phyloP scores from a whole-genome alignment of 35 echinoderm and acorn worm species.

The Anneissia japonica region DNA sequence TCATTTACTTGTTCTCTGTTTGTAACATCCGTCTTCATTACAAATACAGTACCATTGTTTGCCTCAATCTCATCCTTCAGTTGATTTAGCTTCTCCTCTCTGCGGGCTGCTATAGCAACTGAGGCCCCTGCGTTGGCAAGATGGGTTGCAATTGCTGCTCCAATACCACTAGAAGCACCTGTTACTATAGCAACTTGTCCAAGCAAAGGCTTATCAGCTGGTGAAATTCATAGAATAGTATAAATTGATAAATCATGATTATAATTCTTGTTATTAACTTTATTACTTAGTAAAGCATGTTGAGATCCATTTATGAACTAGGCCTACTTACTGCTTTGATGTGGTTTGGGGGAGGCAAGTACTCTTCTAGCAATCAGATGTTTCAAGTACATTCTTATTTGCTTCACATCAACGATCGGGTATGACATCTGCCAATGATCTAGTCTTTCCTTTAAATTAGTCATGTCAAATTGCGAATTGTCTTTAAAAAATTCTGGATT shows the following conservation, averaged over 20 bases:
- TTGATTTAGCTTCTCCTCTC: slow-evolving; percentile 42
- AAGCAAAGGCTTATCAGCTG: neutral
- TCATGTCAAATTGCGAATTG: neutral
- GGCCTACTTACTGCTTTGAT: neutral
- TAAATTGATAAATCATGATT: too few species aligned
- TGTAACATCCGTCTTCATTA: slow-evolving; percentile 59
- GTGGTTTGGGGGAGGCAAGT: slow-evolving; percentile 3
- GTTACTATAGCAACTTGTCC: slow-evolving; percentile 65
- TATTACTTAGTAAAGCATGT: too few species aligned
- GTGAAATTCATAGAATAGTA: too few species aligned
- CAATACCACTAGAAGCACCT: slow-evolving; percentile 63
- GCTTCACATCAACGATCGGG: slow-evolving; percentile 18
- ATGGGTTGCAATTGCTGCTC: slow-evolving; percentile 48
- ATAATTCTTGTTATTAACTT: too few species aligned
- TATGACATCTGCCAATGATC: slow-evolving; percentile 1
- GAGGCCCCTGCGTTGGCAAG: slow-evolving; percentile 54
- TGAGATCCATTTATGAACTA: too few species aligned
- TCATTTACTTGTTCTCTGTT: slow-evolving; percentile 57
- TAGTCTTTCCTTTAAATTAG: neutral
- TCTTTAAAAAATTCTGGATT: slow-evolving; percentile 32
- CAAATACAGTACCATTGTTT: slow-evolving; percentile 34
- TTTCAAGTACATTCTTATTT: slow-evolving; percentile 16
- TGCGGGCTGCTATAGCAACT: slow-evolving; percentile 46
- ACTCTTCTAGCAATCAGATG: slow-evolving; percentile 29
- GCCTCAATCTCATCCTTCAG: slow-evolving; percentile 31